Evolutionary conservation across 2,888 invertebrate genomes (phyloP), one percentile per base, ranked within the genome.

Genomic region (Polydrusus cervinus): DNA sequence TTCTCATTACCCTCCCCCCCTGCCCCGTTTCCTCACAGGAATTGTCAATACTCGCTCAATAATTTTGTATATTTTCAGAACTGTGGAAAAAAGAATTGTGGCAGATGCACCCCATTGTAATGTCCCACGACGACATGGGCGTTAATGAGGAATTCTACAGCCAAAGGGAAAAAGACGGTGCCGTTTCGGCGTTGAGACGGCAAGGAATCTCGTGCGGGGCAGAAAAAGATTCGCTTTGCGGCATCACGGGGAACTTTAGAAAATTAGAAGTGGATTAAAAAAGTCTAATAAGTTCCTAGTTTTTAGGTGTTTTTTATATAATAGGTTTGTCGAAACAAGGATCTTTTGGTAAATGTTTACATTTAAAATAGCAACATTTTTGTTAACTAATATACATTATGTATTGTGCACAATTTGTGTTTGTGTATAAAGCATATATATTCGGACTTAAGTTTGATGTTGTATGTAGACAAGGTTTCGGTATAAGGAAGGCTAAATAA

Each of bases 221-320:
- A 0, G 91, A 92, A 20, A 90, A 90, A 7, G 93, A 93, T 84
- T 90, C 92, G 34, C 89, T 91, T 85, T 89, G 91, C 79, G 93
- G 93, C 1, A 89, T 94, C 38, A 93, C 92, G 3, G 94, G 94
- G 66, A 94, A 93, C 83, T 94, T 94, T 85, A 89, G 94, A 78
- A 94, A 94, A 86, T 89, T 94, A 66, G 93, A 94, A 89, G 93
- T 94, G 43, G 94, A 94, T 87, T 94, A 86, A 89, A 55, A 64
- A 34, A 18, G 25, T 69, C 7, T 34, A 1, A 1, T 1, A 8
- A 34, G 10, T 34, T 25, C 25, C 25, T 34, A 34, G 1, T 34
- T 34, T 34, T 7, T 34, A 34, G 10, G 34, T 34, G 1, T 34
- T 45, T 43, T 66, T 20, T 30, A 25, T n/a, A n/a, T n/a, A 3